Evolutionary conservation across 2,888 invertebrate genomes (phyloP), one percentile per base, ranked within the genome.

Genomic region (Drosophila mimica): DNA sequence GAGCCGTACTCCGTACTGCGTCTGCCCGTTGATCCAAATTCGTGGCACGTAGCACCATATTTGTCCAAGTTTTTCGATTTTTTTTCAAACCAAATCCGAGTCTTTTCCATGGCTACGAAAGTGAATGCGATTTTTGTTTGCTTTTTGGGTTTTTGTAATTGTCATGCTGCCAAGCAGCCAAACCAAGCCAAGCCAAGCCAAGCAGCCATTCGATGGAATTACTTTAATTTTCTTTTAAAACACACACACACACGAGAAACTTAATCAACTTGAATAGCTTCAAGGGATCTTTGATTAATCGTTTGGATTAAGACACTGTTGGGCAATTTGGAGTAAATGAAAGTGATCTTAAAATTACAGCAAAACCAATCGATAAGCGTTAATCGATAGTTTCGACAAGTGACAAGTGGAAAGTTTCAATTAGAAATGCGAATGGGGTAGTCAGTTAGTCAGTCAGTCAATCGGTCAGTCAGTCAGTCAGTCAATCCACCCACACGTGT

Each of bases 1-100:
- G 36, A 62, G 54, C 46, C 64, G 31, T 34, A 59, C 43, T 62
- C 64, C 68, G 70, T 38, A 48, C 68, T 66, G 51, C 66, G 59
- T 81, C 80, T 81, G 68, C 69, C 51, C 20, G 58, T 65, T 90
- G 90, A 86, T 86, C 90, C 90, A 86, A 68, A 89, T 86, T 81
- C 90, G 46, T n/a, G 28, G 76, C 85, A 86, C 90, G 90, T 86
- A 76, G 48, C 66, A 66, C 60, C 70, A 71, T 78, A 81, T 89
- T 89, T 67, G 72, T 71, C 70, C 67, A 58, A 54, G 54, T 56
- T 38, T 60, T 70, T 46, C 62, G 71, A 61, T 74, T 81, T 88
- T 64, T 70, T 83, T 76, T 46, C 43, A 59, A 40, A 66, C 58
- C 60, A 43, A 65, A 60, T 78, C 60, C 61, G 17, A 57, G 40